These are phyloP conservation scores for Procambarus clarkii DNA, from an alignment of 1,140 invertebrate genomes.

Conservation along the genomic window DNA sequence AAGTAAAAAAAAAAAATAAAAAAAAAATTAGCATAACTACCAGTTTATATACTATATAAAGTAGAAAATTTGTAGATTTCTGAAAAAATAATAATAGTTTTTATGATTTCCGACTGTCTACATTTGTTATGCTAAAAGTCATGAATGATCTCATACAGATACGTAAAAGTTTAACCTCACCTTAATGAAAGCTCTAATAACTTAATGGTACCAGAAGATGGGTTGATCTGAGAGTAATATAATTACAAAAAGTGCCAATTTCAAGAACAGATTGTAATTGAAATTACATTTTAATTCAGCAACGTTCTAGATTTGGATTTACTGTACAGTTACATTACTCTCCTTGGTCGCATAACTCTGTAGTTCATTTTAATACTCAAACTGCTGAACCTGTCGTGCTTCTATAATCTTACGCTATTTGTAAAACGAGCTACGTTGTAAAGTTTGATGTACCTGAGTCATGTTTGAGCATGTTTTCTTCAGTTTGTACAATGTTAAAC, in stretches of 20 bases:
- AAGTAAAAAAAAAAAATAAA: neutral
- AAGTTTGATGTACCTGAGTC: constrained; percentile 56
- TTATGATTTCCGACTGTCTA: neutral
- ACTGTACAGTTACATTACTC: neutral
- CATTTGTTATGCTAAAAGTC: constrained; percentile 1
- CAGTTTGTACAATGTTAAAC: constrained; percentile 36
- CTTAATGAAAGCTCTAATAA: constrained; percentile 14
- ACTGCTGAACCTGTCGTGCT: constrained; percentile 62
- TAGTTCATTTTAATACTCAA: constrained; percentile 28
- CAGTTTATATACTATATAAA: neutral
- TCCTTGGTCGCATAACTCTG: neutral
- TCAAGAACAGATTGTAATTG: neutral
- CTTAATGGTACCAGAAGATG: constrained; percentile 21
- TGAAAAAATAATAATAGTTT: neutral
- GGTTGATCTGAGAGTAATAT: neutral
- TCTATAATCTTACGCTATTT: constrained; percentile 59
- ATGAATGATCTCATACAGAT: constrained; percentile 46
- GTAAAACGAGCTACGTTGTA: constrained; percentile 43
- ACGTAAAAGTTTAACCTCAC: constrained; percentile 31
- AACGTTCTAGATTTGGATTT: neutral
- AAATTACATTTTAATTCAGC: neutral
- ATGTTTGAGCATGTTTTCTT: constrained; percentile 57
- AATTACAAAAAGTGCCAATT: neutral
- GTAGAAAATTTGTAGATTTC: neutral
- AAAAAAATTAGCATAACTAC: neutral